These are phyloP conservation scores for Typhlomys cinereus DNA, from an alignment of 2,113 vertebrate species.

Conservation along the genomic window DNA sequence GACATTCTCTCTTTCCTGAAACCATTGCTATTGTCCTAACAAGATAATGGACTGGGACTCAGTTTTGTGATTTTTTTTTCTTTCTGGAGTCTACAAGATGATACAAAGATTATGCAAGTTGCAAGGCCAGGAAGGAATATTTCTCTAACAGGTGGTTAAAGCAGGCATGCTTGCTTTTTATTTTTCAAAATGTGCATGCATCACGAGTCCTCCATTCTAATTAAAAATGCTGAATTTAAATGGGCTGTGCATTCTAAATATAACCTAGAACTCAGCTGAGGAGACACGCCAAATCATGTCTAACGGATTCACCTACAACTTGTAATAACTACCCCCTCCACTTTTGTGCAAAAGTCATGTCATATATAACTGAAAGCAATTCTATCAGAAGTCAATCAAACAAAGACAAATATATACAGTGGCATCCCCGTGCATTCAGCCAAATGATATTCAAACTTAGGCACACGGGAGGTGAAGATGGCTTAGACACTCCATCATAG, in stretches of 20 bases:
- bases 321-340: not conserved
- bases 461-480: not conserved
- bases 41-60: not conserved
- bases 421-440: too few relatives aligned
- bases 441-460: not conserved
- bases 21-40: not conserved
- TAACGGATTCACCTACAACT: not conserved
- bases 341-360: conserved; percentile 17
- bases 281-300: conserved; percentile 34
- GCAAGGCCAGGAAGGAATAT: not conserved
- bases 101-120: conserved; percentile 25
- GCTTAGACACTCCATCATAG: not conserved
- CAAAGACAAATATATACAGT: not conserved
- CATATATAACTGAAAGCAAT: conserved; percentile 49
- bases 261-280: conserved; percentile 28
- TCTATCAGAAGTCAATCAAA: not conserved
- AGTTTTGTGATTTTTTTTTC: conserved; percentile 25
- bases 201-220: conserved; percentile 5
- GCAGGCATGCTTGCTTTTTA: not conserved
- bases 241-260: conserved; percentile 35
- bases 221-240: conserved; percentile 43
- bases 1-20: conserved; percentile 29
- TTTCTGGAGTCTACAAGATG: conserved; percentile 27
- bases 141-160: conserved; percentile 16
- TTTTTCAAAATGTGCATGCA: conserved; percentile 5